Base-by-base conservation (phyloP, 1,140 invertebrate species). In the Hylaeus volcanicus region DNA sequence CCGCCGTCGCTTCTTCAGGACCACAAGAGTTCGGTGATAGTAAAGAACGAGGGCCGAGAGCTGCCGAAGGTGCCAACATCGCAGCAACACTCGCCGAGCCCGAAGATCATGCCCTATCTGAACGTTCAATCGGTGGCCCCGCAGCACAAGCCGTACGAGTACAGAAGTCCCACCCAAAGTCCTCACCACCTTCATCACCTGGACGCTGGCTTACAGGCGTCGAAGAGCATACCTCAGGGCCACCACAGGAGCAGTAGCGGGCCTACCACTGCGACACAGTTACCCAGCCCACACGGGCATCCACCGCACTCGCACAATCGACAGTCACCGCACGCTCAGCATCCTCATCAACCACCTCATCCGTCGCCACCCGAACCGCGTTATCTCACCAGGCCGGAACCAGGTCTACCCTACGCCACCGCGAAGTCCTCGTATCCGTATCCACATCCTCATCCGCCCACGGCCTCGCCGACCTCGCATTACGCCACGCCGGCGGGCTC, bases 21-120 rank as follows among this genome's bases (percentile, higher is more conserved):
- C 92, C 92, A 95, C 81, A 96, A 96, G 87, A 96, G 95, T 89
- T 96, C 96, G 88, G 96, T 97, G 84, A 96, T 96, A 90, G 96
- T 96, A 39, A 96, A 96, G 92, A 96, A 96, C 90, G 96, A 96
- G 81, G 95, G 94, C 41, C 95, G 96, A 87, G 93, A 93, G 55
- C 92, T 95, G 74, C 93, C 94, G 74, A 94, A 96, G 83, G 94
- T 94, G 75, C 94, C 94, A 11, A 89, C 92, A 56, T 94, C 94
- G 15, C 94, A 94, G 63, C 92, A 93, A 8, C 94, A 95, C 88
- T 96, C 96, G 69, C 95, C 95, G 12, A 94, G 94, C 88, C 94
- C 94, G 14, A 96, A 96, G 88, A 94, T 95, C 89, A 94, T 95
- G 89, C 90, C 94, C 56, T 96, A 96, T 91, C 90, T 96, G 74